Conservation (phyloP, 2,888 invertebrate genomes). For the Tetranychus truncatus region DNA sequence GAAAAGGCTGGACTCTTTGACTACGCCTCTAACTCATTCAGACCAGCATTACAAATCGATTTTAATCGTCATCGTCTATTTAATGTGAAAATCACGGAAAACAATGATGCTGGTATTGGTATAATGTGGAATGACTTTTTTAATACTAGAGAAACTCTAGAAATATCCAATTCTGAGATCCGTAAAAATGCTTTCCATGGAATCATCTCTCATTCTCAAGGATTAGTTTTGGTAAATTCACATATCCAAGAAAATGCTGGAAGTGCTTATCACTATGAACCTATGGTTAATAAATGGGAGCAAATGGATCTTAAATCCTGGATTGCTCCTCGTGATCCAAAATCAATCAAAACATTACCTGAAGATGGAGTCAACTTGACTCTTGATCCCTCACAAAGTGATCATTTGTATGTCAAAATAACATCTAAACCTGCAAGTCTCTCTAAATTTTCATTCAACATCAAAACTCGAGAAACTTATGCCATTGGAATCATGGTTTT, state of each 20-base stretch:
- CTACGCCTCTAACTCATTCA: conserved; percentile 66
- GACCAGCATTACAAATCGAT: conserved; percentile 64
- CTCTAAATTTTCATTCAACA: not conserved
- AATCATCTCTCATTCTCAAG: conserved; percentile 69
- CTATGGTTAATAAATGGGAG: conserved; percentile 58
- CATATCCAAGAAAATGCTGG: conserved; percentile 44
- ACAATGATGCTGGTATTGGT: conserved; percentile 79
- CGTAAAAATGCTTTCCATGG: conserved; percentile 66
- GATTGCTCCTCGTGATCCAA: conserved; percentile 41
- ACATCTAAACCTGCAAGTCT: not conserved
- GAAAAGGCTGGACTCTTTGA: conserved; percentile 85
- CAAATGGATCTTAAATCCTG: conserved; percentile 83
- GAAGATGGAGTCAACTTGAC: not conserved
- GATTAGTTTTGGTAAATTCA: conserved; percentile 46
- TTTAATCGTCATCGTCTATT: conserved; percentile 40
- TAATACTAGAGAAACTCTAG: conserved; percentile 30
- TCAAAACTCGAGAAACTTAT: conserved; percentile 23
- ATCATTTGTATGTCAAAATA: not conserved
- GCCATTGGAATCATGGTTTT: conserved; percentile 63
- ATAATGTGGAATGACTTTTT: conserved; percentile 84
- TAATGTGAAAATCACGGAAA: conserved; percentile 49
- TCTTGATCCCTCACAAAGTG: not conserved
- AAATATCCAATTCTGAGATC: conserved; percentile 30
- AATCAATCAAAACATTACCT: not conserved
- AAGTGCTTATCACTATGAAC: conserved; percentile 80